phyloP scores from a whole-genome alignment of 2,888 invertebrate genomes.

The Octonoba sinensis region DNA sequence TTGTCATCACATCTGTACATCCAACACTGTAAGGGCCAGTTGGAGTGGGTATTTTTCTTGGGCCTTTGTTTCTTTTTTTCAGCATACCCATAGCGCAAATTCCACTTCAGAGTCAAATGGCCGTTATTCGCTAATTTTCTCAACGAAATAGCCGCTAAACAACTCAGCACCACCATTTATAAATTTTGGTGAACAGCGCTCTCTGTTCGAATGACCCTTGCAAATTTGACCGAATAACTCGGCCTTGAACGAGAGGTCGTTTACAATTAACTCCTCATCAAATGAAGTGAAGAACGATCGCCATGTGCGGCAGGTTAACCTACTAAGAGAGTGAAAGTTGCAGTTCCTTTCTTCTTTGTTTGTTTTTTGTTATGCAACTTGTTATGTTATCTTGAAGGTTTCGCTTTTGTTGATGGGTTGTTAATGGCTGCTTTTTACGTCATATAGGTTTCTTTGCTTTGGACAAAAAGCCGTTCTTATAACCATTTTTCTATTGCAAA shows the following conservation, averaged over 20 bases:
- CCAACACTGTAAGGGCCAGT: conserved; percentile 66
- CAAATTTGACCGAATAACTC: conserved; percentile 49
- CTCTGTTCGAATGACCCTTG: conserved; percentile 36
- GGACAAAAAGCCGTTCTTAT: too few species aligned
- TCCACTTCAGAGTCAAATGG: too few species aligned
- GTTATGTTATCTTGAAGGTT: too few species aligned
- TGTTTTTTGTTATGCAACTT: too few species aligned
- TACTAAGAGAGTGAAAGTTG: neutral
- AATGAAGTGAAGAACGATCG: conserved; percentile 4
- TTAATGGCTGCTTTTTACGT: too few species aligned
- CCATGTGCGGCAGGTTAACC: conserved; percentile 10
- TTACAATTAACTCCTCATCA: conserved; percentile 19
- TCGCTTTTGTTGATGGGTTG: too few species aligned
- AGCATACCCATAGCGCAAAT: neutral
- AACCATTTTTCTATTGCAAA: too few species aligned
- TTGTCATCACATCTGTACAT: conserved; percentile 66
- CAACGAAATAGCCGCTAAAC: too few species aligned
- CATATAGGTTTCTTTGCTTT: too few species aligned
- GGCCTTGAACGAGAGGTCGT: conserved; percentile 56
- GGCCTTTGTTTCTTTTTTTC: conserved; percentile 31
- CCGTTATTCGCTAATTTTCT: too few species aligned
- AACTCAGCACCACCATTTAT: conserved; percentile 33
- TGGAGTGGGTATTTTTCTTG: conserved; percentile 64
- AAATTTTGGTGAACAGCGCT: conserved; percentile 27
- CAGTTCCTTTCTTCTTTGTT: too few species aligned